Evolutionary conservation across 2,113 vertebrate genomes (phyloP), one percentile per base, ranked within the genome.

Genomic region (Cottus gobio): DNA sequence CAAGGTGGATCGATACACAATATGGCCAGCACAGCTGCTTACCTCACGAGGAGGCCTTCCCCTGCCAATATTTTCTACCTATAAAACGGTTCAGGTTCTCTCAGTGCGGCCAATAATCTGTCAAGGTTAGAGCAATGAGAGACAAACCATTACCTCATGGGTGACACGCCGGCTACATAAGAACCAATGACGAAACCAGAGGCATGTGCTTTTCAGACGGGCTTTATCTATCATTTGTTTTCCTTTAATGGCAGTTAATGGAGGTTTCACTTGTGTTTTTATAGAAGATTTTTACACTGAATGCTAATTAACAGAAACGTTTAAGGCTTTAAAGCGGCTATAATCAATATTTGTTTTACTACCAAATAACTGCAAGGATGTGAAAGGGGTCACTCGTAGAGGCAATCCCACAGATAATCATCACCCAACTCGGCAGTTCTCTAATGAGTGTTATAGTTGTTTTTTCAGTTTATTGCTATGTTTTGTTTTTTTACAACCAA

Each of bases 21-120:
- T 97, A 96, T 91, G 91, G 83, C 94, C 92, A 92, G 93, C 87
- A 86, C 95, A 95, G 95, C 93, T 96, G 93, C 94, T 95, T 94
- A 93, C 86, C 91, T 94, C 94, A 91, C 82, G 85, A 89, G 75
- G 87, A 92, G 82, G 87, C 74, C 82, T 92, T 89, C 83, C 86
- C 91, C 91, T 92, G 93, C 89, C 95, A 93, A 96, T 96, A 95
- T 81, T 94, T 91, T 93, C 85, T 93, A 93, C 79, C 91, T 80
- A 90, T 93, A 90, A 94, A 95, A 90, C 44, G 37, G 78, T 85
- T 80, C 42, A 22, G 65, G 37, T 93, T 82, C 80, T 95, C 87
- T 50, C 84, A 50, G 72, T 77, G 84, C 85, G 90, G 86, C 90
- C 92, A 88, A 93, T 94, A 95, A 95, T 94, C 94, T 94, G 93